phyloP scores from a whole-genome alignment of 2,113 vertebrate species.

The Cyphotilapia sp. region DNA sequence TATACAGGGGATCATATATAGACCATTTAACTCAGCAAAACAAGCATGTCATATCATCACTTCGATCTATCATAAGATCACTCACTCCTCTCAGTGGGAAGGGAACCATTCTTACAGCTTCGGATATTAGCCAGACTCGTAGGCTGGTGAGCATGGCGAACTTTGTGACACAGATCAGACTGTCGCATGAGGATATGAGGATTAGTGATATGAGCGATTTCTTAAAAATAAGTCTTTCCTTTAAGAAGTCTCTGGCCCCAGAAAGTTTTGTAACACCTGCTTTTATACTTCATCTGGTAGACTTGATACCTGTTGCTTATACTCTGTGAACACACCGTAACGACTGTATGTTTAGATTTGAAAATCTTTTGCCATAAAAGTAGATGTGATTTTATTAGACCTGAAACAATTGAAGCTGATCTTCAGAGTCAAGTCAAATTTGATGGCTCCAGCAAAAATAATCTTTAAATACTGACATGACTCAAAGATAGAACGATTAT shows the following conservation, averaged over 20 bases:
- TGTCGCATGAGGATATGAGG: background rate
- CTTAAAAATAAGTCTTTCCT: background rate
- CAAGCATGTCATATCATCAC: background rate
- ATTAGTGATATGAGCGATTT: background rate
- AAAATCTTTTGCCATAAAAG: background rate
- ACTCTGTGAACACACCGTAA: rapidly evolving
- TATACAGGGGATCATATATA: background rate
- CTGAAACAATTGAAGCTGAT: background rate
- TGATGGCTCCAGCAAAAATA: background rate
- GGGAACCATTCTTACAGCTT: background rate
- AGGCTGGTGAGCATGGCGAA: background rate
- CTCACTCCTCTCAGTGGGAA: background rate
- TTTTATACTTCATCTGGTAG: background rate
- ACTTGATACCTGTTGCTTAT: background rate
- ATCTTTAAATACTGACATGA: background rate
- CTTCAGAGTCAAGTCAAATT: background rate
- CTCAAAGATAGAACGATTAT: background rate
- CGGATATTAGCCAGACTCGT: rapidly evolving
- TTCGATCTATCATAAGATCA: background rate
- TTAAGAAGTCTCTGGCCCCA: background rate
- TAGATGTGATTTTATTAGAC: background rate
- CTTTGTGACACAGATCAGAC: background rate
- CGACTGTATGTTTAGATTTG: background rate
- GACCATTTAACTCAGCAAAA: background rate
- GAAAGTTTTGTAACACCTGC: background rate